Base-by-base conservation (phyloP, 2,113 vertebrate genomes). In the Rhabdomys dilectus region DNA sequence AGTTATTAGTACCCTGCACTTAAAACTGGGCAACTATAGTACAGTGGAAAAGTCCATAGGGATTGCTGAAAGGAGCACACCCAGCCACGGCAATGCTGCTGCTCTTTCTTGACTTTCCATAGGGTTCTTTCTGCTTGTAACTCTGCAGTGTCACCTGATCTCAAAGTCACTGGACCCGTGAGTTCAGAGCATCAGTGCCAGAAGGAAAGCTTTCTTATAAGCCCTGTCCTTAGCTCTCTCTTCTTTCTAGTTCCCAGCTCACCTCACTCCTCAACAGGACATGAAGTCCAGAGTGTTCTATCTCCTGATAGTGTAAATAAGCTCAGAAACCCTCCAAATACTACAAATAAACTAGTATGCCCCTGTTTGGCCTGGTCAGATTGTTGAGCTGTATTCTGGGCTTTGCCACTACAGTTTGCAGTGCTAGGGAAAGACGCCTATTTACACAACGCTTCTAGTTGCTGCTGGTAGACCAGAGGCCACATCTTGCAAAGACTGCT, bases 11-110 rank as follows among this genome's bases (percentile, higher is more conserved):
- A 51, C 24, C 31, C 19, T 56, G 64, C 34, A 53, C 56, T 77
- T 66, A 73, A 87, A 13, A 17, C 17, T 73, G 36, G 39, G 21
- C 16, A 90, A 39, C 42, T 9, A 16, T 26, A 53, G 8, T 45
- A 12, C 9, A 16, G n/a, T 1, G 12, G 7, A 15, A 51, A 48
- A 0, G 0, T n/a, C 60, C 29, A 5, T 39, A 9, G 26, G 24
- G 29, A 64, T 11, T 51, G 12, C 2, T 29, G 15, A 53, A 5
- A 13, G 4, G 0, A 7, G 17, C 22, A 45, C 13, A 2, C 75
- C 24, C 45, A 94, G 34, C 3, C 36, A 17, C 36, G 24, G 29
- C 4, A 3, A 34, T 58, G 8, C 80, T 10, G 16, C 36, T 48
- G 26, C 7, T 22, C 80, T 22, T 68, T 58, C 36, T 3, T 22